Percentiles rank a stretch among this genome's conserved stretches.
These are phyloP conservation scores for Percina caprodes DNA, from an alignment of 2,113 vertebrate species.

Conservation along the genomic window DNA sequence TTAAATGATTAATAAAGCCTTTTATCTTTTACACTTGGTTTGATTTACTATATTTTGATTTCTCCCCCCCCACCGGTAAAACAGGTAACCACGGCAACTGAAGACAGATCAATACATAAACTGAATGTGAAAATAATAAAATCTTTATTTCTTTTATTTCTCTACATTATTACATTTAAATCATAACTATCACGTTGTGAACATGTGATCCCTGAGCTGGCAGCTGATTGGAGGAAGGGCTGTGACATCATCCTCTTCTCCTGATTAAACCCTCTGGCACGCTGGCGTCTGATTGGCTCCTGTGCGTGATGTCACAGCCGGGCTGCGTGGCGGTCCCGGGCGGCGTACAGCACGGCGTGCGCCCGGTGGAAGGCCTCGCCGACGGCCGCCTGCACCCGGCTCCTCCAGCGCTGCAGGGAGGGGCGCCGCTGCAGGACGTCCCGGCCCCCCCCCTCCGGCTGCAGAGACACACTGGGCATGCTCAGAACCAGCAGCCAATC, in stretches of 20 bases:
- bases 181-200: too few species aligned
- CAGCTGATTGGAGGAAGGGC: not conserved
- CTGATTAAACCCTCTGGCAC: too few species aligned
- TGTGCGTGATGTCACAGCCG: conserved; percentile 71
- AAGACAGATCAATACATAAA: too few species aligned
- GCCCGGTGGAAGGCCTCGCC: conserved; percentile 73
- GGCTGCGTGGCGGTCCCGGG: conserved; percentile 73
- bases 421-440: conserved; percentile 78
- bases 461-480: conserved; percentile 23
- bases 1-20: conserved; percentile 20
- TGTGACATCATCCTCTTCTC: too few species aligned
- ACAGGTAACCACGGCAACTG: too few species aligned
- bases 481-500: conserved; percentile 17
- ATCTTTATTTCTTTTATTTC: too few species aligned
- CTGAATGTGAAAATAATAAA: too few species aligned
- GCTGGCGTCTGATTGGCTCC: not conserved
- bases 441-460: conserved; percentile 77
- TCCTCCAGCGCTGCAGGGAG: conserved; percentile 76
- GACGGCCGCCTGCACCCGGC: conserved; percentile 73
- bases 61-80: too few species aligned
- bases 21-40: not conserved
- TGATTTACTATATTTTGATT: too few species aligned
- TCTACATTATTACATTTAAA: too few species aligned
- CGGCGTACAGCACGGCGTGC: conserved; percentile 73
- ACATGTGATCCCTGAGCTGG: not conserved